phyloP scores from a whole-genome alignment of 2,113 vertebrate species.

The Manacus vitellinus region DNA sequence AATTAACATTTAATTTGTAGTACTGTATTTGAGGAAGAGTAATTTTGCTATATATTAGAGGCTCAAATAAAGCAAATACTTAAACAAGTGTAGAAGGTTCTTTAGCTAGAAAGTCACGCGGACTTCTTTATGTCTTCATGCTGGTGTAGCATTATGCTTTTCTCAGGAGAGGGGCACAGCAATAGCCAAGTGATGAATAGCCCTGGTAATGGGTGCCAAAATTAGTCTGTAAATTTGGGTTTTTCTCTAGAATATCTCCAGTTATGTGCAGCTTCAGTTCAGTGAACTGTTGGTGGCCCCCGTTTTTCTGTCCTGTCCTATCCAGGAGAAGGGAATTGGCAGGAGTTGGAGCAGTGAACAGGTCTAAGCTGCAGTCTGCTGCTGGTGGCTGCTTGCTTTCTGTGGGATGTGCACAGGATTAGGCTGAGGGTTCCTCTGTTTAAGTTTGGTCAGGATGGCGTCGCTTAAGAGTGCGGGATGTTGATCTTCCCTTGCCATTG shows the following conservation, averaged over 20 bases:
- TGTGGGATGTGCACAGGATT: not conserved
- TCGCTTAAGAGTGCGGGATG: rapidly evolving
- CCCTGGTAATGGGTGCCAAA: not conserved
- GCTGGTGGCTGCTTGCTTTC: rapidly evolving
- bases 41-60: not conserved
- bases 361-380: not conserved
- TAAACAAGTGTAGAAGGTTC: not conserved
- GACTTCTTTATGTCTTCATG: not conserved
- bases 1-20: not conserved
- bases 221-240: not conserved
- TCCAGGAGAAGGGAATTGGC: not conserved
- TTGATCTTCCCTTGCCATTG: not conserved
- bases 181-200: not conserved
- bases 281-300: not conserved
- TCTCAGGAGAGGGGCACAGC: rapidly evolving
- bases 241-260: not conserved
- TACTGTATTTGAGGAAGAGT: not conserved
- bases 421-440: not conserved
- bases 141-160: not conserved
- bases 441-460: not conserved
- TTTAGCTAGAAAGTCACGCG: not conserved
- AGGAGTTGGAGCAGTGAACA: not conserved
- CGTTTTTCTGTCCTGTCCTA: rapidly evolving
- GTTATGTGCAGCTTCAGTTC: not conserved
- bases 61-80: not conserved